These are phyloP conservation scores for Charanyca ferruginea DNA, from an alignment of 2,888 invertebrate genomes.

Conservation along the genomic window DNA sequence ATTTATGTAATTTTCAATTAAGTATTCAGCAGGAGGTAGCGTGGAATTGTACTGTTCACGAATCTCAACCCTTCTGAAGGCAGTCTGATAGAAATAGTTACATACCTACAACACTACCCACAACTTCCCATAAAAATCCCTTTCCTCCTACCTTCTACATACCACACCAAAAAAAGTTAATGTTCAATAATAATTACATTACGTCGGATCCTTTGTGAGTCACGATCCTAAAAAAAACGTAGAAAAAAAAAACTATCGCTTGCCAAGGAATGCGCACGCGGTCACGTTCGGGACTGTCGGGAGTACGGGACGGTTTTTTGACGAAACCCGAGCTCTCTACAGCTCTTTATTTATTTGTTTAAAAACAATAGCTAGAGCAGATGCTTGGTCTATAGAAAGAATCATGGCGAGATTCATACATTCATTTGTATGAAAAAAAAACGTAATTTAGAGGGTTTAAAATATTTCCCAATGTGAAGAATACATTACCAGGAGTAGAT, in stretches of 20 bases:
- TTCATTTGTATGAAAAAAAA: too few relatives aligned
- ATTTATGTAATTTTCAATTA: too few relatives aligned
- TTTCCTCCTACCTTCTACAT: constrained; percentile 9
- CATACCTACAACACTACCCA: too few relatives aligned
- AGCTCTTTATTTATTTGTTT: constrained; percentile 60
- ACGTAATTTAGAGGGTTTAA: too few relatives aligned
- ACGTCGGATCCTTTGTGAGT: constrained; percentile 82
- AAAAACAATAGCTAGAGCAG: constrained; percentile 56
- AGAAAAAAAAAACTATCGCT: constrained; percentile 64
- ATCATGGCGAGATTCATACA: too few relatives aligned
- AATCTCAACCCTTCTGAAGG: too few relatives aligned
- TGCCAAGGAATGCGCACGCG: constrained; percentile 82
- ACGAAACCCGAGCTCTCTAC: constrained; percentile 42
- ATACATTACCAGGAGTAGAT: too few relatives aligned
- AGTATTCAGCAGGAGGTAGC: too few relatives aligned
- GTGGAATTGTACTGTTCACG: too few relatives aligned
- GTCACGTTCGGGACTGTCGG: constrained; percentile 74
- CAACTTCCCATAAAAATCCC: constrained; percentile 7
- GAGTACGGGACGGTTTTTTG: constrained; percentile 50
- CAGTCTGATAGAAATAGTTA: too few relatives aligned
- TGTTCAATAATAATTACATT: constrained; percentile 80
- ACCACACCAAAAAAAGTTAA: constrained; percentile 59
- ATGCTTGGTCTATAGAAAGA: constrained; percentile 42
- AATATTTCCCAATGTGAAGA: too few relatives aligned
- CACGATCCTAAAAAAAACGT: constrained; percentile 66